Percentiles rank a stretch among this genome's conserved stretches.
phyloP scores from a whole-genome alignment of 2,113 vertebrate genomes.

The Capreolus pygargus region DNA sequence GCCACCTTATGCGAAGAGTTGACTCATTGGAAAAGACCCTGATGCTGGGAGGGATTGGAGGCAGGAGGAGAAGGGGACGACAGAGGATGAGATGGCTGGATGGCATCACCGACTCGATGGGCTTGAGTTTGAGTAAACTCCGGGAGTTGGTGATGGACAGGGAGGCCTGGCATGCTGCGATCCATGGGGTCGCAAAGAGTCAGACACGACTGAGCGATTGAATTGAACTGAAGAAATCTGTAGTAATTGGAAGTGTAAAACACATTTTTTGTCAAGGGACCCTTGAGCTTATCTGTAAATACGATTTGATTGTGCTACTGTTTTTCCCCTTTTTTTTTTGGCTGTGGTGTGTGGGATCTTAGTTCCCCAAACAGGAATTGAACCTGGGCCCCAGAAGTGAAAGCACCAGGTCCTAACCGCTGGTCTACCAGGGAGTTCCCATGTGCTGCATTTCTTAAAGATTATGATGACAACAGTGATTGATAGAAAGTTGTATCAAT shows the following conservation, averaged over 20 bases:
- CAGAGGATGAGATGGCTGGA: no score
- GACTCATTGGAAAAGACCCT: no score
- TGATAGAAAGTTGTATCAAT: background rate
- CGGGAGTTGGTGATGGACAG: no score
- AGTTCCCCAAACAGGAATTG: background rate
- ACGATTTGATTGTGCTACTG: background rate
- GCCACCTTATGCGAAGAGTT: no score
- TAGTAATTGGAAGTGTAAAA: fast-evolving
- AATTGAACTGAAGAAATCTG: background rate
- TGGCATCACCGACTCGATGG: no score
- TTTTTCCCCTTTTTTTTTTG: background rate
- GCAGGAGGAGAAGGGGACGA: no score
- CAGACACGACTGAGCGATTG: no score
- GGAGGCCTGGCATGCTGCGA: no score
- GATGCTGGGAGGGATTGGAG: no score
- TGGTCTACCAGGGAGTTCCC: background rate
- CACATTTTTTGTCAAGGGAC: background rate
- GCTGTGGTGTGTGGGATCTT: background rate
- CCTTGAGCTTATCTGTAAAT: fast-evolving
- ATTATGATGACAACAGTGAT: fast-evolving
- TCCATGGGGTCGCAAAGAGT: no score
- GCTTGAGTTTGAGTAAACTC: no score
- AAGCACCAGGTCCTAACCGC: background rate
- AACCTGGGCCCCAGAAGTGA: background rate
- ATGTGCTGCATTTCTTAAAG: no score